Conservation (phyloP, 2,888 invertebrate genomes). For the Heteromurus nitidus region DNA sequence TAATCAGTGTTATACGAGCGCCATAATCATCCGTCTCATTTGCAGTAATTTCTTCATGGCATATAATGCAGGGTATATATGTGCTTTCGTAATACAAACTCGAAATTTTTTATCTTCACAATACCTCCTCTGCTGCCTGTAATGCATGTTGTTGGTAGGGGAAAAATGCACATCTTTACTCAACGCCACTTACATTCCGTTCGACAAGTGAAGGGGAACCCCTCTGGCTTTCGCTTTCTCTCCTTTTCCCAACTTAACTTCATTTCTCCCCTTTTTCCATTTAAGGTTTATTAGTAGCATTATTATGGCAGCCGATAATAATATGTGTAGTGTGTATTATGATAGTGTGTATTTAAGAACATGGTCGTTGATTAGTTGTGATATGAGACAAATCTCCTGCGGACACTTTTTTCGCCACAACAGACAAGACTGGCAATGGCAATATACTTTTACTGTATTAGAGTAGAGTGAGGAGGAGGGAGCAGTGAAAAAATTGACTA, state of each 20-base stretch:
- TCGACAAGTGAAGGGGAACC: slow-evolving; percentile 56
- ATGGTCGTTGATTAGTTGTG: slow-evolving; percentile 68
- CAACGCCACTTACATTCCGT: slow-evolving; percentile 38
- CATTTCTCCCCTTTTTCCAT: slow-evolving; percentile 57
- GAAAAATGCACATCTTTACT: slow-evolving; percentile 54
- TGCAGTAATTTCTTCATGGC: slow-evolving; percentile 60
- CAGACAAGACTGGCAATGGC: too few relatives aligned
- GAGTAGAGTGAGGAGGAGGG: slow-evolving; percentile 24
- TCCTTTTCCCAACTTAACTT: slow-evolving; percentile 38
- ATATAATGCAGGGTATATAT: background rate
- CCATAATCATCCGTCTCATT: slow-evolving; percentile 64
- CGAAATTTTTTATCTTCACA: slow-evolving; percentile 4
- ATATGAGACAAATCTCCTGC: slow-evolving; percentile 70
- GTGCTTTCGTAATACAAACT: background rate
- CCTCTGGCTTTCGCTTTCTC: slow-evolving; percentile 35
- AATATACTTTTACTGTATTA: slow-evolving; percentile 33
- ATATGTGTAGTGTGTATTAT: slow-evolving; percentile 43
- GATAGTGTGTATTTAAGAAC: slow-evolving; percentile 59
- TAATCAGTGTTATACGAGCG: slow-evolving; percentile 58
- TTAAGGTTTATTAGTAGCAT: slow-evolving; percentile 62
- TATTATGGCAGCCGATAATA: slow-evolving; percentile 59
- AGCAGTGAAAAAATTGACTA: slow-evolving; percentile 30
- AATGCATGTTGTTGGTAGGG: too few relatives aligned
- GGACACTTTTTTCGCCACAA: slow-evolving; percentile 61
- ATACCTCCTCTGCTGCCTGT: background rate